These are phyloP conservation scores for Scelioninae gen. 1 DNA, from an alignment of 2,888 invertebrate species.

Conservation along the genomic window DNA sequence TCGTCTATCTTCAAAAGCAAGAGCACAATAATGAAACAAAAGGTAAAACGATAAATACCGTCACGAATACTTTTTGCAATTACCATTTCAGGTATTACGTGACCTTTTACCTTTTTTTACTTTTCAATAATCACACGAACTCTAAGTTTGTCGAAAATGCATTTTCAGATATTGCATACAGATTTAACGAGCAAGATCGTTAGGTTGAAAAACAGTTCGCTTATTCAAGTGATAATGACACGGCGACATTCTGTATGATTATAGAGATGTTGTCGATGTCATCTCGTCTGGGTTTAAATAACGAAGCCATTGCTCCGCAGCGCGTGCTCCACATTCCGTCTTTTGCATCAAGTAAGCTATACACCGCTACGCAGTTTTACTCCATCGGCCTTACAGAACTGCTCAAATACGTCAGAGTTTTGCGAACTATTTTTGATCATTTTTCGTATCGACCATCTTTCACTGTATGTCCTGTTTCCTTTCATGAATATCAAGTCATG, in stretches of 20 bases:
- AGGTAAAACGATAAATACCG: conserved; percentile 33
- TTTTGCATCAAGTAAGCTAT: conserved; percentile 61
- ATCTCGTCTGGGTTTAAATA: conserved; percentile 68
- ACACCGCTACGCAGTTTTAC: conserved; percentile 63
- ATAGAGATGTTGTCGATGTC: conserved; percentile 70
- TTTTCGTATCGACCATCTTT: conserved; percentile 48
- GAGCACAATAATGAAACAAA: neutral
- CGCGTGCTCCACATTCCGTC: conserved; percentile 59
- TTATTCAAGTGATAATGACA: conserved; percentile 71
- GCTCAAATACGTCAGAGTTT: conserved; percentile 62
- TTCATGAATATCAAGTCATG: conserved; percentile 48
- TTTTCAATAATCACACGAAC: conserved; percentile 57
- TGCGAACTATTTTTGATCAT: conserved; percentile 59
- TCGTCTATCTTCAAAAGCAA: neutral
- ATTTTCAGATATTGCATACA: conserved; percentile 65
- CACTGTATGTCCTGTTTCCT: conserved; percentile 11
- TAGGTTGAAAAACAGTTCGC: conserved; percentile 68
- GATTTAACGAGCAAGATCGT: conserved; percentile 69
- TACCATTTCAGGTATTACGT: conserved; percentile 57
- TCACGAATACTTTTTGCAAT: conserved; percentile 43
- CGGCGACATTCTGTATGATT: conserved; percentile 70
- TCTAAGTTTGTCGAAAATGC: conserved; percentile 63
- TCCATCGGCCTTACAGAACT: conserved; percentile 57
- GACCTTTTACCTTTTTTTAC: conserved; percentile 56
- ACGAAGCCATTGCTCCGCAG: conserved; percentile 65